Base-by-base conservation (phyloP, 2,888 invertebrate species). In the Pyrgus malvae region DNA sequence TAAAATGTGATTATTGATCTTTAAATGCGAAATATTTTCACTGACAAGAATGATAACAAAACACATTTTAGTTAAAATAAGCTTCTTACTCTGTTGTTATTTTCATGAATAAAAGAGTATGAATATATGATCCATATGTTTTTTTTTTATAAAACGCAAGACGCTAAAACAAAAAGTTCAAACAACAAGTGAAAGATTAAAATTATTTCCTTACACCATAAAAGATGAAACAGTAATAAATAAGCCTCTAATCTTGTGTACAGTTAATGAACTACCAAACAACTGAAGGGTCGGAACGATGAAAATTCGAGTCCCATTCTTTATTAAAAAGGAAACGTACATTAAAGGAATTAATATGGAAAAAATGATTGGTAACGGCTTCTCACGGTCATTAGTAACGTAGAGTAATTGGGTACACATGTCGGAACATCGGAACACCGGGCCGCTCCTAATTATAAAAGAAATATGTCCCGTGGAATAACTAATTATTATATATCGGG, bases 331-430 rank as follows among this genome's bases (percentile, higher is more conserved):
- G 59, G 60, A 56, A 54, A 48, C 33, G 48, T 49, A 54, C 51
- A 49, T 56, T 54, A 54, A 63, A 59, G 56, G 59, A 64, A 64
- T 64, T 62, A 59, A 62, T 65, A 60, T 59, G 48, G 59, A 61
- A 61, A 61, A 61, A 60, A 59, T 59, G 48, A 61, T 60, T 49
- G 44, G 61, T 59, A 57, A 56, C 37, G 60, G 61, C 64, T 67
- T 70, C 70, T 65, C 70, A 69, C 70, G 69, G 60, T 61, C 65
- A 66, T 70, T 68, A 68, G 61, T 48, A 48, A 49, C 56, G 62
- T 25, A 29, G 58, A 62, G 67, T 70, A 70, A 70, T 70, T 70
- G 70, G 64, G 63, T 62, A 66, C 70, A 70, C 61, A 70, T 71
- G 70, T 65, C 54, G 55, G 44, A 11, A 23, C 29, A 53, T 53